Evolutionary conservation across 2,113 vertebrate genomes (phyloP), one percentile per base, ranked within the genome.

Genomic region (Paramormyrops kingsleyae): DNA sequence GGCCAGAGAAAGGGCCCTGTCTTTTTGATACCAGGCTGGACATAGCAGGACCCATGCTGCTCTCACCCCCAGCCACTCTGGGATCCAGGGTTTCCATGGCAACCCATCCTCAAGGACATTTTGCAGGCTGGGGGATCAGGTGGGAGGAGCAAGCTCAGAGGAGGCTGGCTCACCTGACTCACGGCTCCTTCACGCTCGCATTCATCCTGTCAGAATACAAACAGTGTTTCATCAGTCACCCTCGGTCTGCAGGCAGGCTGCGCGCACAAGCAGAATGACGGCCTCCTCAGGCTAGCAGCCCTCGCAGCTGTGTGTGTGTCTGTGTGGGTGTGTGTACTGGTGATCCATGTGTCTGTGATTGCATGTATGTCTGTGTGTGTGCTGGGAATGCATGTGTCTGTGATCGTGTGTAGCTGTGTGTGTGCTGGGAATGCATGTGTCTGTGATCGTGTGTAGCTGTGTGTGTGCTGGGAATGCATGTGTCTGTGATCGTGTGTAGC

Each of bases 41-140:
- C 74, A 24, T 17, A 35, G 39, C 52, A 56, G 77, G 88, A 92
- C 88, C 91, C 90, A 88, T 93, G 80, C 88, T 89, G 93, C 94
- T 94, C 93, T 94, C 94, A 94, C 94, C 94, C 94, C 94, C 94
- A 93, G 93, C 91, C 94, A 92, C 88, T 66, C 92, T 92, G 93
- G 93, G 91, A 92, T 94, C 94, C 92, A 91, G 90, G 92, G 94
- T 96, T 95, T 94, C 95, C 95, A 96, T 96, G 95, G 94, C 93
- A 95, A 96, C 96, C 91, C 93, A 94, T 95, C 94, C 94, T 93
- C 93, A 92, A 93, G 94, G 94, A 95, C 95, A 96, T 96, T 95
- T 95, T 93, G 93, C 92, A 46, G 93, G 91, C 87, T 85, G 93
- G 94, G 92, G 94, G 93, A 92, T 92, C 87, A 19, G 77, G 49